These are phyloP conservation scores for Trididemnum clinides DNA, from an alignment of 23 tunicate species.

Conservation along the genomic window DNA sequence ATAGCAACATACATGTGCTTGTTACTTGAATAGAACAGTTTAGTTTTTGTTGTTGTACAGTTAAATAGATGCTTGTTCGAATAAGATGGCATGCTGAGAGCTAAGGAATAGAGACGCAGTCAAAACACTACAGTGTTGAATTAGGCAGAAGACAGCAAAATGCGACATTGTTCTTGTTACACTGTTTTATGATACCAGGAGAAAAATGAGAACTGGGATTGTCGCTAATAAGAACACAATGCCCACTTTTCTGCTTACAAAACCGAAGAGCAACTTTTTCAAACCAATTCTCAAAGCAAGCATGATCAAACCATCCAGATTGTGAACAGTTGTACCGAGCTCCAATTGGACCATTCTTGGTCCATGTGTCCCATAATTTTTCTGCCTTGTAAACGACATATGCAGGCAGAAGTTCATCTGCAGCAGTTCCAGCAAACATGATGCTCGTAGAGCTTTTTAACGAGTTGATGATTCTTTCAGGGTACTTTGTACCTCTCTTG, in stretches of 20 bases:
- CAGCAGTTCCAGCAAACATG: conserved; percentile 22
- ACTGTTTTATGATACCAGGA: background rate
- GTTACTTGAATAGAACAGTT: too few relatives aligned
- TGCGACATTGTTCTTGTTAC: background rate
- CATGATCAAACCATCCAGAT: conserved; percentile 7
- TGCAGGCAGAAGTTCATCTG: background rate
- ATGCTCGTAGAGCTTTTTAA: background rate
- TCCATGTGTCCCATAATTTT: conserved; percentile 7
- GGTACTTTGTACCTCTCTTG: background rate
- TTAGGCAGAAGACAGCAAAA: conserved; percentile 21
- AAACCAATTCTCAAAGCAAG: conserved; percentile 12
- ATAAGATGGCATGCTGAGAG: too few relatives aligned
- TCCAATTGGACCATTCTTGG: background rate
- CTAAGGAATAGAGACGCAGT: too few relatives aligned
- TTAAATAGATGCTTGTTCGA: too few relatives aligned
- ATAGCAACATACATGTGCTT: too few relatives aligned
- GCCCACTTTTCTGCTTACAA: background rate
- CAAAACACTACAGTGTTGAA: too few relatives aligned
- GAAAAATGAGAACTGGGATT: background rate
- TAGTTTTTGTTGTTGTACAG: too few relatives aligned
- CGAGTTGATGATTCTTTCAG: conserved; percentile 2
- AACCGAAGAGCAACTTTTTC: background rate
- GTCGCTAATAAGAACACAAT: background rate
- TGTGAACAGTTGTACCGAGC: background rate
- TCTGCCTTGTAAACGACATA: conserved; percentile 6